phyloP scores from a whole-genome alignment of 2,888 invertebrate species.

The Mimas tiliae region DNA sequence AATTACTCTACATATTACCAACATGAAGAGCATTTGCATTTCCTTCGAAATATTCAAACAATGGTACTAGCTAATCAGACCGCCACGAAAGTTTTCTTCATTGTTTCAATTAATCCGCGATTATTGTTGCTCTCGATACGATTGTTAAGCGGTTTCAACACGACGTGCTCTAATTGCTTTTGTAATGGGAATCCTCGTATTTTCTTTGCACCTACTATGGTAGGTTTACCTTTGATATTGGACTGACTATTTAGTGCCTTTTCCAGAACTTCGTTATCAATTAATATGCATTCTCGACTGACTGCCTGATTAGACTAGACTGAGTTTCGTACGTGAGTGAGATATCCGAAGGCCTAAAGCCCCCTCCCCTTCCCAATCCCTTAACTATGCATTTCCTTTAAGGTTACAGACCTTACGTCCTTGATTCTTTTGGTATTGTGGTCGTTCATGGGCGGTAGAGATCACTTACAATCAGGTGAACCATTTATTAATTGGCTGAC shows the following conservation, averaged over 20 bases:
- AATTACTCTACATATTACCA: not conserved
- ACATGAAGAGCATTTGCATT: not conserved
- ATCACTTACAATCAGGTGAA: too few species aligned
- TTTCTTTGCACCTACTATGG: not conserved
- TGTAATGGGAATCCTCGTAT: constrained; percentile 34
- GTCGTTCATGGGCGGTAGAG: too few species aligned
- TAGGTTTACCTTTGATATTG: not conserved
- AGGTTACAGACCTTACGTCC: too few species aligned
- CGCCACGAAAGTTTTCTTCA: constrained; percentile 35
- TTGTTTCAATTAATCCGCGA: constrained; percentile 38
- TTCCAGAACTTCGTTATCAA: not conserved
- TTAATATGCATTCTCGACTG: too few species aligned
- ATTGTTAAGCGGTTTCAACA: constrained; percentile 34
- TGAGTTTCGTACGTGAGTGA: too few species aligned
- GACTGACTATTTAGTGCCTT: too few species aligned
- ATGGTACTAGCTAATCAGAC: constrained; percentile 23
- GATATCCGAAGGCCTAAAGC: too few species aligned
- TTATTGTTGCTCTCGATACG: constrained; percentile 33
- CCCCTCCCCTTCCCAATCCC: too few species aligned
- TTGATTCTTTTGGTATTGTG: too few species aligned
- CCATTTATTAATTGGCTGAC: too few species aligned
- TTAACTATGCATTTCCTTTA: too few species aligned
- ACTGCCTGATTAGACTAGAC: too few species aligned
- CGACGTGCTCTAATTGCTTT: constrained; percentile 45
- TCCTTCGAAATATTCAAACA: constrained; percentile 17